Conservation (phyloP, 2,888 invertebrate genomes). For the Himalopsyche tibetana region DNA sequence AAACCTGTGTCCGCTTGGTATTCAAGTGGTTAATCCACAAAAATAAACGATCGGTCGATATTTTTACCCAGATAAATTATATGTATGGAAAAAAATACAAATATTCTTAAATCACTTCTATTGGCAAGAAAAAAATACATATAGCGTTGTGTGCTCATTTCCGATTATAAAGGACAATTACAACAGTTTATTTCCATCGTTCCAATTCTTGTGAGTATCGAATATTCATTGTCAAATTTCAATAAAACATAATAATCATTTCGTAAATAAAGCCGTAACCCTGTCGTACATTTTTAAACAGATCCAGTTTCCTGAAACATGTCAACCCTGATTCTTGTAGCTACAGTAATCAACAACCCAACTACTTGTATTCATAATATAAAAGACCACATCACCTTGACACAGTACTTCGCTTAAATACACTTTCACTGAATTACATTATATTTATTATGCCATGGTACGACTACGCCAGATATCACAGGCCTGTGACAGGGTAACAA, state of each 20-base stretch:
- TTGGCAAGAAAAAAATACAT: too few species aligned
- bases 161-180: too few species aligned
- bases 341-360: background rate
- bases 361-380: background rate
- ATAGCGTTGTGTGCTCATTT: too few species aligned
- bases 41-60: too few species aligned
- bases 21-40: too few species aligned
- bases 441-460: background rate
- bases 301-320: slow-evolving; percentile 29
- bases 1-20: too few species aligned
- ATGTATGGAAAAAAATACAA: too few species aligned
- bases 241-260: background rate
- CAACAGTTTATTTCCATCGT: too few species aligned
- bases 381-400: slow-evolving; percentile 44
- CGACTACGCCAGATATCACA: slow-evolving; percentile 32
- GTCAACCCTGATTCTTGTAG: slow-evolving; percentile 31
- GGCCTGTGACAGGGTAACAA: slow-evolving; percentile 34
- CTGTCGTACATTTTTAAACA: background rate
- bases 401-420: slow-evolving; percentile 32
- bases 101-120: too few species aligned
- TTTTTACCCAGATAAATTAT: too few species aligned
- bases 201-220: too few species aligned
- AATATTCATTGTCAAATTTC: too few species aligned
- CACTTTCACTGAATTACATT: slow-evolving; percentile 43
- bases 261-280: background rate